Conservation (phyloP, 92 coral and sea anemone genomes). For the Desmophyllum pertusum region DNA sequence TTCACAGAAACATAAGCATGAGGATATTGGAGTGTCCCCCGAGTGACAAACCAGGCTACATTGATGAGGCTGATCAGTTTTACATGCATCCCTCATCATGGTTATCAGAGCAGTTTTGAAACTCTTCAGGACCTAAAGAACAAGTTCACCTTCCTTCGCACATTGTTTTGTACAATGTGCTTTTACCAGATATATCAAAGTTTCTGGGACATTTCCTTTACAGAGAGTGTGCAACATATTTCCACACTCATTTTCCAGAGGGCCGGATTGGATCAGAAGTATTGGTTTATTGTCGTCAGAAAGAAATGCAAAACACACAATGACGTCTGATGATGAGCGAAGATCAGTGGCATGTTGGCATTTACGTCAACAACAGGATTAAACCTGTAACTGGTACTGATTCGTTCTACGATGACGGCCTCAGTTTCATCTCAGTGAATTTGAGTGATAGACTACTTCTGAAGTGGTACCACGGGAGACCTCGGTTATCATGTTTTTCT, state of each 20-base stretch:
- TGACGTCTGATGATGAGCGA: too few relatives aligned
- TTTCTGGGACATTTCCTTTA: constrained; percentile 46
- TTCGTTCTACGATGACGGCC: too few relatives aligned
- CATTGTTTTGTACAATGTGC: constrained; percentile 73
- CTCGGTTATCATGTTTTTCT: too few relatives aligned
- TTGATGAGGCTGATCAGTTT: constrained; percentile 90
- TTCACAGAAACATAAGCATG: constrained; percentile 84
- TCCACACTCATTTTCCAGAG: constrained; percentile 93
- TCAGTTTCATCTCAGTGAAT: too few relatives aligned
- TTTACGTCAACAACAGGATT: too few relatives aligned
- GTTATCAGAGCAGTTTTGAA: constrained; percentile 51
- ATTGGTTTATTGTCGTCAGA: constrained; percentile 60
- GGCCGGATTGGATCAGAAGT: constrained; percentile 87
- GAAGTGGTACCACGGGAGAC: too few relatives aligned
- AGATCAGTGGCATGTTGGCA: too few relatives aligned
- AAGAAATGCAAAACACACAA: background rate
- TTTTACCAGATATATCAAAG: constrained; percentile 47
- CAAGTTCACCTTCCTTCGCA: constrained; percentile 61
- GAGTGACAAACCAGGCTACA: constrained; percentile 67
- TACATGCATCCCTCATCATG: constrained; percentile 69
- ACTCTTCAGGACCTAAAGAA: background rate
- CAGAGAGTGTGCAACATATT: constrained; percentile 79
- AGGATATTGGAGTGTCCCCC: constrained; percentile 88
- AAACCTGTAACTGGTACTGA: too few relatives aligned
- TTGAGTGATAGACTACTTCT: too few relatives aligned